These are phyloP conservation scores for Venturia canescens DNA, from an alignment of 1,140 invertebrate species.

Conservation along the genomic window DNA sequence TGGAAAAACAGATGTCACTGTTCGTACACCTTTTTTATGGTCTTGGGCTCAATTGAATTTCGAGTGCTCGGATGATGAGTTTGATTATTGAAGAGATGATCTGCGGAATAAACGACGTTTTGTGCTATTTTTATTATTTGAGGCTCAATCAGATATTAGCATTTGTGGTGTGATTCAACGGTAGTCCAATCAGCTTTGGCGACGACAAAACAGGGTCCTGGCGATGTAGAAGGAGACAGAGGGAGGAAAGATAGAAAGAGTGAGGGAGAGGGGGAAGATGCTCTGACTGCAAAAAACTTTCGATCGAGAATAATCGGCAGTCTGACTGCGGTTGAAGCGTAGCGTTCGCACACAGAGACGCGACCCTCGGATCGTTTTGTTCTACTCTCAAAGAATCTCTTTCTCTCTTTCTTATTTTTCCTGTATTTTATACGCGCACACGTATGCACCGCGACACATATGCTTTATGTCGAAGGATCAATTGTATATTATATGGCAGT, in stretches of 20 bases:
- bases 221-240: conserved; percentile 2
- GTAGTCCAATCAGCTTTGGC: conserved; percentile 66
- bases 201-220: conserved; percentile 40
- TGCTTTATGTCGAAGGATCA: conserved; percentile 42
- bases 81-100: neutral
- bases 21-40: too few relatives aligned
- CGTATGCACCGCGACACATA: neutral
- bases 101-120: neutral
- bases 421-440: conserved; percentile 34
- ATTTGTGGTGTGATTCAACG: conserved; percentile 19
- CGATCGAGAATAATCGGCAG: conserved; percentile 64
- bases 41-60: neutral
- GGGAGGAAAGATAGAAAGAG: too few relatives aligned
- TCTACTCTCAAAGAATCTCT: conserved; percentile 46
- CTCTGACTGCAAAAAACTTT: conserved; percentile 59
- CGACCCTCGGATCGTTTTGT: conserved; percentile 42
- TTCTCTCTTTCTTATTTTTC: neutral
- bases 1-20: neutral
- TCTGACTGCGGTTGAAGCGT: conserved; percentile 3
- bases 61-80: neutral
- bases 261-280: neutral
- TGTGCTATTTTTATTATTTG: conserved; percentile 6
- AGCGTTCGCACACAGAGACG: conserved; percentile 14
- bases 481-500: conserved; percentile 50
- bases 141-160: neutral